A percentile compares a stretch with the other conserved stretches of the same genome.
phyloP scores from a whole-genome alignment of 1,140 invertebrate genomes.

The Dreissena polymorpha region DNA sequence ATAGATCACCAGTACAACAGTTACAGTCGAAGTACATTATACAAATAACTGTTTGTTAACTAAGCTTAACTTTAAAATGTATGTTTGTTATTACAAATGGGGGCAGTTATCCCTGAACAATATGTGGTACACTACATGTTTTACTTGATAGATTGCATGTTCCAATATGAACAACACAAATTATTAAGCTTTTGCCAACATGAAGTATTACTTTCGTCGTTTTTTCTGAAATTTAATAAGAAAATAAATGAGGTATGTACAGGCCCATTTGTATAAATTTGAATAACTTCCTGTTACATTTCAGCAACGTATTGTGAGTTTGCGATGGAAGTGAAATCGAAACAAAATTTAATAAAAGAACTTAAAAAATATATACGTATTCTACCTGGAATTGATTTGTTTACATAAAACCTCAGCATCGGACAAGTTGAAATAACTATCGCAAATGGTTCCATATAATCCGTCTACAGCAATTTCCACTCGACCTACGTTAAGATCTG shows the following conservation, averaged over 20 bases:
- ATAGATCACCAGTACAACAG: neutral
- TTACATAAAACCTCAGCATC: neutral
- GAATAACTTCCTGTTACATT: neutral
- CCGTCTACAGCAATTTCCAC: neutral
- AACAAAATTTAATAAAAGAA: neutral
- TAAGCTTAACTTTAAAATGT: no score
- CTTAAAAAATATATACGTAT: neutral
- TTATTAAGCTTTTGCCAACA: no score
- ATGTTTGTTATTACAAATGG: no score
- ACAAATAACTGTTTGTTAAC: neutral
- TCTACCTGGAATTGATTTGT: neutral
- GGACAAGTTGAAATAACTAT: neutral
- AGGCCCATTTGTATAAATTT: neutral
- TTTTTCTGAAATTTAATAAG: no score
- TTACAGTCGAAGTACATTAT: neutral
- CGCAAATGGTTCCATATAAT: neutral
- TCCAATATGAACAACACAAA: no score
- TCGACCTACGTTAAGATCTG: neutral
- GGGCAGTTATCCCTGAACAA: no score
- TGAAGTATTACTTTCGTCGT: no score
- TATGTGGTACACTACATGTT: no score
- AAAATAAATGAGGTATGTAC: no score
- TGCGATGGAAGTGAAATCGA: neutral
- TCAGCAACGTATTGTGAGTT: neutral
- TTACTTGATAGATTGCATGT: no score